These are phyloP conservation scores for Drosophila grimshawi DNA, from an alignment of 1,140 invertebrate species.

Conservation along the genomic window DNA sequence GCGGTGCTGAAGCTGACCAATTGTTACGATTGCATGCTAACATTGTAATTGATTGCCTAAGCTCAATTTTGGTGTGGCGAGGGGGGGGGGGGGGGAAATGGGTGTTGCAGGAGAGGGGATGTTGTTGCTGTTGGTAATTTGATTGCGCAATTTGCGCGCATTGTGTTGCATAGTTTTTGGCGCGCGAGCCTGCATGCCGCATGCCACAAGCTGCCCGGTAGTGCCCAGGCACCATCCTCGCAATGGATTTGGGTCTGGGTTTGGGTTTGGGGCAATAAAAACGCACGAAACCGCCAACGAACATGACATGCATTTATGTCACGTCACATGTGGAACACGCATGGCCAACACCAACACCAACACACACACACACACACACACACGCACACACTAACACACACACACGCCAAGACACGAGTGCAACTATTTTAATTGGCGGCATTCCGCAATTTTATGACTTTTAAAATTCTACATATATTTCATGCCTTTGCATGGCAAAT, in stretches of 20 bases:
- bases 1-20: conserved; percentile 46
- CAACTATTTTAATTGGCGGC: conserved; percentile 83
- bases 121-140: conserved; percentile 65
- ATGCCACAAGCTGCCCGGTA: background rate
- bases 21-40: conserved; percentile 73
- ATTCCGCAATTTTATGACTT: conserved; percentile 83
- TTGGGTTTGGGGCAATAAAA: conserved; percentile 31
- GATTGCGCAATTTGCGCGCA: conserved; percentile 80
- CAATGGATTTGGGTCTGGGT: background rate
- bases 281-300: conserved; percentile 74
- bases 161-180: conserved; percentile 83
- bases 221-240: no score
- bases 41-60: conserved; percentile 82
- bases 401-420: conserved; percentile 34
- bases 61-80: conserved; percentile 36
- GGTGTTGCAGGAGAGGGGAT: background rate
- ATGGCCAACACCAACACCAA: conserved; percentile 49
- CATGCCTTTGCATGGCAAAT: conserved; percentile 49
- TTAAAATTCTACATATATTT: conserved; percentile 81
- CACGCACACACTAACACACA: conserved; percentile 24
- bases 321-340: conserved; percentile 82
- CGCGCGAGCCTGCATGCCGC: conserved; percentile 58
- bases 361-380: conserved; percentile 35
- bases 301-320: conserved; percentile 84
- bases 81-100: background rate